Evolutionary conservation across 2,888 invertebrate genomes (phyloP).

Genomic region (Orthonevra nobilis): DNA sequence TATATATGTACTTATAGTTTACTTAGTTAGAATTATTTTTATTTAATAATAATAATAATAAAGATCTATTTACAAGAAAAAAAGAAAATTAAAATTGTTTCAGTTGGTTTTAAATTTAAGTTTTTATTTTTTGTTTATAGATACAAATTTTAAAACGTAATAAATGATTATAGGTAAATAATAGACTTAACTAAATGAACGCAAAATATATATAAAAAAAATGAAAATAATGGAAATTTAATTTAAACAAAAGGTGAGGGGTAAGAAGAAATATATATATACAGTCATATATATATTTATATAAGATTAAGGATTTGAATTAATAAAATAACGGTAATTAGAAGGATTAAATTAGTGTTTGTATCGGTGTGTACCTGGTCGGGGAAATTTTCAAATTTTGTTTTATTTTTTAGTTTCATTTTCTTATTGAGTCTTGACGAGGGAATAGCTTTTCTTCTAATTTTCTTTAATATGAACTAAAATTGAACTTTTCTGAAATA

Average conservation of each 20-base stretch:
- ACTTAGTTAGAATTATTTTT: constrained; percentile 48
- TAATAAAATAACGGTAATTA: too few relatives aligned
- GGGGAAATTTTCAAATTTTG: neutral
- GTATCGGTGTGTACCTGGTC: too few relatives aligned
- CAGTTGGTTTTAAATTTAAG: constrained; percentile 11
- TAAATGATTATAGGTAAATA: constrained; percentile 30
- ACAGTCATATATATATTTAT: too few relatives aligned
- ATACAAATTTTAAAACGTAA: constrained; percentile 24
- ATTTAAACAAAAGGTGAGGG: neutral
- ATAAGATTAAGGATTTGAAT: too few relatives aligned
- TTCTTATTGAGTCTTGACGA: constrained; percentile 32
- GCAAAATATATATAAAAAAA: constrained; percentile 9
- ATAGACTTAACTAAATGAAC: constrained; percentile 14
- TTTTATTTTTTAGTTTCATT: constrained; percentile 5
- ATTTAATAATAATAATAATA: too few relatives aligned
- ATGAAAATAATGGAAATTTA: neutral
- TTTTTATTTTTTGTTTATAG: constrained; percentile 9
- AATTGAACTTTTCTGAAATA: constrained; percentile 61
- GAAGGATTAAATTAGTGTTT: too few relatives aligned
- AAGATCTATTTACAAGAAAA: too few relatives aligned
- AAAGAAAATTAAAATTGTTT: constrained; percentile 40
- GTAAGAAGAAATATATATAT: too few relatives aligned
- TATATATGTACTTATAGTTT: constrained; percentile 44
- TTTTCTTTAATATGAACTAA: constrained; percentile 14
- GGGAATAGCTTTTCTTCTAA: neutral